These are phyloP conservation scores for Rhyacophila evoluta DNA, from an alignment of 2,888 invertebrate species.

Conservation along the genomic window DNA sequence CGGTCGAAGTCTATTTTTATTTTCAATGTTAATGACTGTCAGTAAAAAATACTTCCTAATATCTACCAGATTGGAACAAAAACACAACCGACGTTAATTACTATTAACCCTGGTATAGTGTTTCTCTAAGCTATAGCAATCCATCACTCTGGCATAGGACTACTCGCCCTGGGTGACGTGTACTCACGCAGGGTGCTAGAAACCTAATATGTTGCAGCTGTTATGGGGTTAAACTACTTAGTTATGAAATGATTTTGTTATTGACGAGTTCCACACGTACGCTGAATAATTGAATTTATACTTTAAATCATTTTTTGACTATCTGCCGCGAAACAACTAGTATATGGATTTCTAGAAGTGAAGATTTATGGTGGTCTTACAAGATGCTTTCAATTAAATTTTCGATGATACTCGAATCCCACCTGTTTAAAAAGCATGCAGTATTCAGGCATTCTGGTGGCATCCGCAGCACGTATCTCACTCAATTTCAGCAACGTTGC, in stretches of 20 bases:
- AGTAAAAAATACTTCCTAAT: background rate
- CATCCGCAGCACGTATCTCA: too few species aligned
- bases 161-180: background rate
- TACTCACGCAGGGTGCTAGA: background rate
- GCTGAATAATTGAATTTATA: too few species aligned
- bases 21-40: constrained; percentile 33
- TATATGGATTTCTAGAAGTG: too few species aligned
- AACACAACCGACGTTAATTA: constrained; percentile 36
- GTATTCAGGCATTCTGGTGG: too few species aligned
- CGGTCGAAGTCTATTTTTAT: background rate
- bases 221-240: background rate
- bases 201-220: background rate
- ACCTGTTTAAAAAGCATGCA: too few species aligned
- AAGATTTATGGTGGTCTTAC: too few species aligned
- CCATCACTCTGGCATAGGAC: constrained; percentile 27
- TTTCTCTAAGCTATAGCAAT: background rate
- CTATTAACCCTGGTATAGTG: constrained; percentile 28
- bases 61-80: background rate
- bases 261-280: too few species aligned
- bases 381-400: too few species aligned
- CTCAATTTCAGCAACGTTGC: too few species aligned
- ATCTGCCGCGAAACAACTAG: too few species aligned
- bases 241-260: background rate
- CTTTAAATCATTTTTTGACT: too few species aligned
- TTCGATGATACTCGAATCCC: too few species aligned